A percentile compares a stretch with the other conserved stretches of the same genome.
Conservation (phyloP, 2,888 invertebrate species). For the Pachycephus smyrnensis region DNA sequence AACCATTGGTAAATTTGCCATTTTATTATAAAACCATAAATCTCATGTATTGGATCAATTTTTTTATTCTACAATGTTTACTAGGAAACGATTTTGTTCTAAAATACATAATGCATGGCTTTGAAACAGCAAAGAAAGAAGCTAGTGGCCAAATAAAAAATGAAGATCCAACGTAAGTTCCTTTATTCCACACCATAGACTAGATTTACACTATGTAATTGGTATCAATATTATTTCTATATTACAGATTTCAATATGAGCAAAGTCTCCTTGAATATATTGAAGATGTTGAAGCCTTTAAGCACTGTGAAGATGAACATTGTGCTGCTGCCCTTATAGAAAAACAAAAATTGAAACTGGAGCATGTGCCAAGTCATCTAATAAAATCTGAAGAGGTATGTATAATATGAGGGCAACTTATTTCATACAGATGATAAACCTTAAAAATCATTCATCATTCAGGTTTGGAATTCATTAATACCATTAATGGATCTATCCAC, state of each 20-base stretch:
- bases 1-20: conserved; percentile 61
- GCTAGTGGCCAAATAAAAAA: conserved; percentile 58
- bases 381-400: conserved; percentile 75
- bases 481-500: conserved; percentile 70
- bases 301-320: conserved; percentile 65
- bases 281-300: conserved; percentile 53
- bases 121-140: conserved; percentile 68
- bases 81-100: conserved; percentile 50
- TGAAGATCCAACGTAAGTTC: background rate
- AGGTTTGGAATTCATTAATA: conserved; percentile 76
- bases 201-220: background rate
- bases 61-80: conserved; percentile 17
- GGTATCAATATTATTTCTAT: background rate
- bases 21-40: background rate
- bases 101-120: conserved; percentile 70
- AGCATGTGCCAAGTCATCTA: conserved; percentile 78
- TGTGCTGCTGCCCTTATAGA: conserved; percentile 69
- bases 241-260: background rate
- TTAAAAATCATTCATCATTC: conserved; percentile 13
- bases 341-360: conserved; percentile 71
- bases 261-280: conserved; percentile 46
- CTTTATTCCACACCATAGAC: conserved; percentile 48
- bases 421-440: conserved; percentile 7
- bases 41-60: background rate
- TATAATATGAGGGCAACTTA: background rate